Evolutionary conservation across 2,797 vertebrate species (phyloP).

Genomic region (Phrynocephalus vlangalii): DNA sequence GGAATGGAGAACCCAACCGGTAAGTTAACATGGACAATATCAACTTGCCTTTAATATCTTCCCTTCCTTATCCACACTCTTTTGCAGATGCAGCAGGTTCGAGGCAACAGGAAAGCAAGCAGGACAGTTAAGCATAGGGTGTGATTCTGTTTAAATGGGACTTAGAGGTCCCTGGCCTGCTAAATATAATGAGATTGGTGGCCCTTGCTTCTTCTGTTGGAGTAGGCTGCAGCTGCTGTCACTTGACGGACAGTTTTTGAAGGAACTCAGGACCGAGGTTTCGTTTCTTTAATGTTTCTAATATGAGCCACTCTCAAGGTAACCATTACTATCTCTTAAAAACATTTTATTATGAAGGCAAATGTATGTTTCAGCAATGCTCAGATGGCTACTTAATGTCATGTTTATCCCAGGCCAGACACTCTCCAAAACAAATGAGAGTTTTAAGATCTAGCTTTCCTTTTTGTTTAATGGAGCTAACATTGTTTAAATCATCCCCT

Average conservation of each 20-base stretch:
- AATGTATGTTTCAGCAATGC: slow-evolving; percentile 64
- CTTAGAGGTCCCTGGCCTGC: neutral
- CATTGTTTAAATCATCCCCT: slow-evolving; percentile 73
- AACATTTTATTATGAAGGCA: slow-evolving; percentile 73
- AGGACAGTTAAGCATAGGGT: neutral
- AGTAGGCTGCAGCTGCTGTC: slow-evolving; percentile 17
- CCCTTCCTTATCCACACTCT: neutral
- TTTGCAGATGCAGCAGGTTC: neutral
- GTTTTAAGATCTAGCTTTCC: slow-evolving; percentile 45
- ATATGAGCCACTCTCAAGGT: slow-evolving; percentile 70
- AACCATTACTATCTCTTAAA: slow-evolving; percentile 73
- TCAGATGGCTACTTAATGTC: slow-evolving; percentile 75
- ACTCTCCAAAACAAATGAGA: slow-evolving; percentile 57
- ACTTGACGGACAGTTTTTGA: slow-evolving; percentile 69
- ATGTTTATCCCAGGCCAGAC: slow-evolving; percentile 56
- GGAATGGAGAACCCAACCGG: neutral
- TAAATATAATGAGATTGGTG: neutral
- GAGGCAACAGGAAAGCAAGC: neutral
- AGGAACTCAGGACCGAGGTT: slow-evolving; percentile 66
- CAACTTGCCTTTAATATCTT: neutral
- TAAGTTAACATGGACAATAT: neutral
- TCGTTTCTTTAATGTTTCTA: slow-evolving; percentile 50
- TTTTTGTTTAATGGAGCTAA: slow-evolving; percentile 60
- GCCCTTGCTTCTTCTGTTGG: slow-evolving; percentile 20
- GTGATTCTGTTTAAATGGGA: neutral